phyloP scores from a whole-genome alignment of 2,797 vertebrate species.

The Tapera naevia region DNA sequence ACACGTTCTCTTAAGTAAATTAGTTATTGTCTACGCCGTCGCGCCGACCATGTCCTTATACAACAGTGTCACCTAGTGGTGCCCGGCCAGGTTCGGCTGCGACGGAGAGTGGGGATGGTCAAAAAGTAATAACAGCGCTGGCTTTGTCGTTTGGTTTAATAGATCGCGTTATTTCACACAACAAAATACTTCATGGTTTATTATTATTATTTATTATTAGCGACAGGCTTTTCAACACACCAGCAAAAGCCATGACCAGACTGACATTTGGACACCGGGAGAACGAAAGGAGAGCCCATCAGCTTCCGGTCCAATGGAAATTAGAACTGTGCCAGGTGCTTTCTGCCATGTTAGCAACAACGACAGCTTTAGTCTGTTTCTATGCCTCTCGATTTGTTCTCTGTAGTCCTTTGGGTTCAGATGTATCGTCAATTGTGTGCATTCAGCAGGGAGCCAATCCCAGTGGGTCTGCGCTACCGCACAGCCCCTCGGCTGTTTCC shows the following conservation, averaged over 20 bases:
- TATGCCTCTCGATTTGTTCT: background rate
- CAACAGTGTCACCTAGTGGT: constrained; percentile 83
- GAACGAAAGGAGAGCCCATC: background rate
- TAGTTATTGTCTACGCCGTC: constrained; percentile 65
- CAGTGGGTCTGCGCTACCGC: accelerated
- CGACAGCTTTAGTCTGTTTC: background rate
- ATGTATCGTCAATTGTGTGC: accelerated
- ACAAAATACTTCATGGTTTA: constrained; percentile 23
- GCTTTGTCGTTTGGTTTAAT: background rate
- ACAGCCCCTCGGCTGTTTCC: background rate
- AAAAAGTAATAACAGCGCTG: background rate
- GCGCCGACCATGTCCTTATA: constrained; percentile 55
- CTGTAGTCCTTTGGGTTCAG: background rate
- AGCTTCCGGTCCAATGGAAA: background rate
- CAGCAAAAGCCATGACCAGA: background rate
- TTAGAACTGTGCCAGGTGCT: background rate
- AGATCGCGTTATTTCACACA: background rate
- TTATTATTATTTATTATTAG: background rate
- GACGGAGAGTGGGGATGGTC: background rate
- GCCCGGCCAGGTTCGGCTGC: background rate
- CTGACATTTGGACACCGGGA: background rate
- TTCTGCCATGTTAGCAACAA: background rate
- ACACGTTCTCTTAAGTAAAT: constrained; percentile 75
- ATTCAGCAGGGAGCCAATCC: background rate
- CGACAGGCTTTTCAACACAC: background rate